A percentile compares a stretch with the other conserved stretches of the same genome.
Evolutionary conservation across 2,888 invertebrate genomes (phyloP).

Genomic region (Chironomus tentans): DNA sequence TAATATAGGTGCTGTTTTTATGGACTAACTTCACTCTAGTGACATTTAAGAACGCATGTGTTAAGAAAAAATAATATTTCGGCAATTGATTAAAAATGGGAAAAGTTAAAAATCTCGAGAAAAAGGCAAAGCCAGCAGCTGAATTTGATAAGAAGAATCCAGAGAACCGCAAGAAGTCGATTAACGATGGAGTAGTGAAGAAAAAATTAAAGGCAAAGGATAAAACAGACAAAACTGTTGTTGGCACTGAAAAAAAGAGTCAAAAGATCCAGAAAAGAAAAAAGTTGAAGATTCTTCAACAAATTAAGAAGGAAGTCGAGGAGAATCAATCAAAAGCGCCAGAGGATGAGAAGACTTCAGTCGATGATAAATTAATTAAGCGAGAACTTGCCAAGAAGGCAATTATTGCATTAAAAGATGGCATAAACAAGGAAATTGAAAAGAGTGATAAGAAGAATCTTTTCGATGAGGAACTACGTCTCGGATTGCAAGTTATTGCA

Average conservation of each 20-base stretch:
- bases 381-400: slow-evolving; percentile 1
- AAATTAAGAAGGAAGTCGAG: background rate
- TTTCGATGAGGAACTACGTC: slow-evolving; percentile 14
- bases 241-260: background rate
- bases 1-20: no score
- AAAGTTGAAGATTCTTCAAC: background rate
- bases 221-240: background rate
- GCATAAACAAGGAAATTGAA: slow-evolving; percentile 9
- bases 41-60: background rate
- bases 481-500: slow-evolving; percentile 9
- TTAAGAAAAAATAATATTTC: no score
- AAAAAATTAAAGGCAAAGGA: background rate
- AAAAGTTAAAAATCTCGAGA: slow-evolving; percentile 25
- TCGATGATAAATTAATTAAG: background rate
- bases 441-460: background rate
- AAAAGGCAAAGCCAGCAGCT: slow-evolving; percentile 5
- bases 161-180: slow-evolving; percentile 3
- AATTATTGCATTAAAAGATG: background rate
- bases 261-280: background rate
- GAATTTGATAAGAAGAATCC: slow-evolving; percentile 21
- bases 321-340: background rate
- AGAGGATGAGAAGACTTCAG: background rate
- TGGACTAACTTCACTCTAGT: no score
- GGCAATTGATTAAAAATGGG: slow-evolving; percentile 2
- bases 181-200: slow-evolving; percentile 5